Conservation (phyloP, 2,797 vertebrate species). For the Antennarius maculatus region DNA sequence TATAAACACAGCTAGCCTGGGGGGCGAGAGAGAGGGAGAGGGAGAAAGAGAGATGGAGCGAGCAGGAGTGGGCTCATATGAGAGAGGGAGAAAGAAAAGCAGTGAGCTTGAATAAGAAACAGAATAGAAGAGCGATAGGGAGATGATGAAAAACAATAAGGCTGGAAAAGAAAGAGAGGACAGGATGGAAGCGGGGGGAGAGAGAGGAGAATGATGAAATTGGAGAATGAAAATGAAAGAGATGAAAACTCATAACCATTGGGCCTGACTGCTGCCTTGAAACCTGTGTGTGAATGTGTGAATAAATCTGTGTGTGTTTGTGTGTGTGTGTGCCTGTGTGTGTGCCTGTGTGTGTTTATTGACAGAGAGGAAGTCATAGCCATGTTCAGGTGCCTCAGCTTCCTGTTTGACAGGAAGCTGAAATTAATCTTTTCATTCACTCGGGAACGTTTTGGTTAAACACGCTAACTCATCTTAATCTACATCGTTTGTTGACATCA, state of each 20-base stretch:
- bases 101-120: constrained; percentile 65
- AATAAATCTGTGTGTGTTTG: constrained; percentile 9
- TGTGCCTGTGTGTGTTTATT: constrained; percentile 44
- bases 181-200: constrained; percentile 34
- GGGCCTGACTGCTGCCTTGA: constrained; percentile 73
- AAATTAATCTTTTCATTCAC: constrained; percentile 65
- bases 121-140: constrained; percentile 61
- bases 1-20: constrained; percentile 75
- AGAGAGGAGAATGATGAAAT: constrained; percentile 66
- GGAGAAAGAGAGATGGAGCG: constrained; percentile 31
- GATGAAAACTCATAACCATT: constrained; percentile 75
- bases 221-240: constrained; percentile 72
- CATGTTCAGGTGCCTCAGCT: constrained; percentile 63
- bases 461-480: constrained; percentile 38
- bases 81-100: constrained; percentile 65
- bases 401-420: constrained; percentile 71
- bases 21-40: constrained; percentile 55
- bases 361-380: constrained; percentile 66
- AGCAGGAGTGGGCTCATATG: constrained; percentile 52
- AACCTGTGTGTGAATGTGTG: constrained; percentile 42
- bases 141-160: constrained; percentile 75
- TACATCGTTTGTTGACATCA: constrained; percentile 26
- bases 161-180: constrained; percentile 52
- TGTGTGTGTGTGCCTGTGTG: constrained; percentile 24
- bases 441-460: constrained; percentile 39